Percentiles rank a stretch among this genome's conserved stretches.
phyloP scores from a whole-genome alignment of 2,113 vertebrate genomes.

The Sylvilagus bachmani region DNA sequence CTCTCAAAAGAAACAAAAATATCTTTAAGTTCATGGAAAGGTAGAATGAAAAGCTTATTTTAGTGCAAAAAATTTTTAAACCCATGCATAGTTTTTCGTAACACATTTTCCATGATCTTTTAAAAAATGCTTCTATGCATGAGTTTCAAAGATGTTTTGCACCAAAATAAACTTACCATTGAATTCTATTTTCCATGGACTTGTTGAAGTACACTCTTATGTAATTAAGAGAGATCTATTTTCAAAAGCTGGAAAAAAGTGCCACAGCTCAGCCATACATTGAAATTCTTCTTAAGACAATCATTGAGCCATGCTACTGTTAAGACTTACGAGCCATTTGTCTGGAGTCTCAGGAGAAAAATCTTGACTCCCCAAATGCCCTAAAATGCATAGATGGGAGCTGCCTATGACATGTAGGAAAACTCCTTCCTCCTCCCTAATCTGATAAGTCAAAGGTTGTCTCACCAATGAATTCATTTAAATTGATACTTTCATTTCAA shows the following conservation, averaged over 20 bases:
- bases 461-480: background rate
- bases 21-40: too few relatives aligned
- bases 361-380: background rate
- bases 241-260: conserved; percentile 13
- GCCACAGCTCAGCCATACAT: background rate
- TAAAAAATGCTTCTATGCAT: too few relatives aligned
- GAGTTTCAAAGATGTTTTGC: too few relatives aligned
- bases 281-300: background rate
- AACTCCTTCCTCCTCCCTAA: background rate
- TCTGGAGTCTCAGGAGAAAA: background rate
- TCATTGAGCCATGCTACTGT: background rate
- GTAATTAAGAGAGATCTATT: background rate
- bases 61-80: too few relatives aligned
- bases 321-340: background rate
- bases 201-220: background rate
- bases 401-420: background rate
- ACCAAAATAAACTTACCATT: too few relatives aligned
- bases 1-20: too few relatives aligned
- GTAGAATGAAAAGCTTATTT: too few relatives aligned
- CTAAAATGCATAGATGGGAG: background rate
- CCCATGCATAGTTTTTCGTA: too few relatives aligned
- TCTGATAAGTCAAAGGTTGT: background rate
- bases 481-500: background rate
- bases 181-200: too few relatives aligned
- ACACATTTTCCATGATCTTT: too few relatives aligned